phyloP scores from a whole-genome alignment of 2,797 vertebrate genomes.

The Hirundo rustica region DNA sequence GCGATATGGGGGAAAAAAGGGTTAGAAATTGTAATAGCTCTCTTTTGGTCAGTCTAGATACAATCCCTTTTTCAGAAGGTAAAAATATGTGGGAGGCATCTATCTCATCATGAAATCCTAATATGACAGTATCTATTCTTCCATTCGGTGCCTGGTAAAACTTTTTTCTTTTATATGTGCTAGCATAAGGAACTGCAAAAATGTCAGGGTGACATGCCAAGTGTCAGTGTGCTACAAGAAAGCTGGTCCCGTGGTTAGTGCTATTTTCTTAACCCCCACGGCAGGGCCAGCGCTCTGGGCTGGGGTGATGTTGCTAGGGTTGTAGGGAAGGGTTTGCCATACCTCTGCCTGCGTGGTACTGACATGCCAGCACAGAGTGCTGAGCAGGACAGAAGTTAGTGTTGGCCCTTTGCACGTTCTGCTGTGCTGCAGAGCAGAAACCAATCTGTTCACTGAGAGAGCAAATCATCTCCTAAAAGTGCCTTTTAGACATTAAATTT shows the following conservation, averaged over 20 bases:
- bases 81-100: background rate
- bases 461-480: background rate
- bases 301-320: background rate
- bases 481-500: background rate
- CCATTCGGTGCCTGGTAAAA: background rate
- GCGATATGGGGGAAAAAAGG: background rate
- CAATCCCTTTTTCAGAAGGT: background rate
- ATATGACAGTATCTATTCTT: background rate
- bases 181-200: background rate
- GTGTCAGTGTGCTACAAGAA: background rate
- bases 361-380: background rate
- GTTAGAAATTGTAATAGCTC: background rate
- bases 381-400: background rate
- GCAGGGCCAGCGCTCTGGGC: background rate
- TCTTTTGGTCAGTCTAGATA: background rate
- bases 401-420: background rate
- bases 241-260: background rate
- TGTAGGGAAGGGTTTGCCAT: background rate
- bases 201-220: background rate
- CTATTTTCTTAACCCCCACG: background rate
- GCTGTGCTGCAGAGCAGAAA: background rate
- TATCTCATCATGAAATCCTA: background rate
- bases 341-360: accelerated
- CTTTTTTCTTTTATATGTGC: background rate
- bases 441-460: accelerated